A percentile compares a stretch with the other conserved stretches of the same genome.
Evolutionary conservation across 2,797 vertebrate species (phyloP).

Genomic region (Austrolebias charrua): DNA sequence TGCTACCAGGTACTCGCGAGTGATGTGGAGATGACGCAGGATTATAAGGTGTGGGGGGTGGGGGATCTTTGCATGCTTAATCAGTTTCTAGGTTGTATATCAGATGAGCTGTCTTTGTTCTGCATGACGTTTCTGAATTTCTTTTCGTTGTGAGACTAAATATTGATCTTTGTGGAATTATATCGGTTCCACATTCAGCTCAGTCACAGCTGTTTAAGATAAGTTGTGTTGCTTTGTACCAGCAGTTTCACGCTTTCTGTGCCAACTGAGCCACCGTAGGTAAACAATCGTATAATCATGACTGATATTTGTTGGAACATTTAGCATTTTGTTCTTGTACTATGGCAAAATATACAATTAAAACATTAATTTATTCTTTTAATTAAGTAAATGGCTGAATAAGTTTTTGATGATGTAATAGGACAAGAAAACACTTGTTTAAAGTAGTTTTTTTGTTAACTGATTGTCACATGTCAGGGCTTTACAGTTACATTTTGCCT

Average conservation of each 20-base stretch:
- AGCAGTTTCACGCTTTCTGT: conserved; percentile 17
- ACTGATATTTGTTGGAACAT: not conserved
- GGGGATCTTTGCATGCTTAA: not conserved
- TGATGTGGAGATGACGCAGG: not conserved
- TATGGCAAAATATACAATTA: not conserved
- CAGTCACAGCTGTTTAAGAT: conserved; percentile 29
- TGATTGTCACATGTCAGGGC: too few relatives aligned
- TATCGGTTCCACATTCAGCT: conserved; percentile 8
- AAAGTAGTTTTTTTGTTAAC: too few relatives aligned
- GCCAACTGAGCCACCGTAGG: conserved; percentile 41
- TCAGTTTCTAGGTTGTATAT: not conserved
- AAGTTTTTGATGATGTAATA: too few relatives aligned
- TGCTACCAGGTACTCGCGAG: conserved; percentile 75
- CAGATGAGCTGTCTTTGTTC: not conserved
- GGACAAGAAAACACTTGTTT: too few relatives aligned
- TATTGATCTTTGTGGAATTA: conserved; percentile 39
- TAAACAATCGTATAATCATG: not conserved
- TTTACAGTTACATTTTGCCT: too few relatives aligned
- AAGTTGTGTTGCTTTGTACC: conserved; percentile 14
- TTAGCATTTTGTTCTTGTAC: not conserved
- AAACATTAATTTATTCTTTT: not conserved
- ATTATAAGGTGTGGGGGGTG: not conserved
- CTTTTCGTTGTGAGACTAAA: conserved; percentile 9
- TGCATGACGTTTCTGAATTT: not conserved
- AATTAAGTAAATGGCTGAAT: too few relatives aligned